These are phyloP conservation scores for Drosophila miranda DNA, from an alignment of 1,140 invertebrate genomes.

Conservation along the genomic window DNA sequence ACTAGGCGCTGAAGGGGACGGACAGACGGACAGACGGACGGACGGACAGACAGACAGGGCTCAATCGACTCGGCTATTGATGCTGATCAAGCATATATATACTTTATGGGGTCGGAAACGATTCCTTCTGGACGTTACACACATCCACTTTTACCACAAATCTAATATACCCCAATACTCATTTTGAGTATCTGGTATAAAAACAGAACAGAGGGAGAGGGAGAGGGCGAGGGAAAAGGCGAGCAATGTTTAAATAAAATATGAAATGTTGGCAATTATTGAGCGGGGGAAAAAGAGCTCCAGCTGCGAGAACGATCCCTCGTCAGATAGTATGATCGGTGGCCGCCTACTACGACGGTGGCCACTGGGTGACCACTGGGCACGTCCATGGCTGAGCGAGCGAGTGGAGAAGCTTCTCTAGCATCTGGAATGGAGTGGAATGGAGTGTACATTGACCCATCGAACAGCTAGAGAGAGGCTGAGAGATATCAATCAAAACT, in stretches of 20 bases:
- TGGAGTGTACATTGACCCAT: conserved; percentile 58
- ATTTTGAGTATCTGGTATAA: too few species aligned
- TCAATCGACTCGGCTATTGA: too few species aligned
- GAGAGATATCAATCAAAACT: conserved; percentile 72
- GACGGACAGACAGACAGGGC: too few species aligned
- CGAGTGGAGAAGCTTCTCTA: conserved; percentile 1
- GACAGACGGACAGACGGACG: too few species aligned
- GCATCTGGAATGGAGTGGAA: conserved; percentile 12
- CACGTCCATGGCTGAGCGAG: conserved; percentile 36
- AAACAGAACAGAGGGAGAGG: conserved; percentile 36
- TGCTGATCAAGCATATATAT: too few species aligned
- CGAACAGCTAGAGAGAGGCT: conserved; percentile 28
- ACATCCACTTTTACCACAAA: too few species aligned
- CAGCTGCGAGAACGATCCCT: conserved; percentile 28
- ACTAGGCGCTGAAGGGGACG: too few species aligned
- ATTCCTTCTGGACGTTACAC: too few species aligned
- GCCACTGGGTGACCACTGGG: conserved; percentile 50
- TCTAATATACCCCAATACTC: too few species aligned
- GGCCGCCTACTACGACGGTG: conserved; percentile 29
- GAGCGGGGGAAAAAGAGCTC: conserved; percentile 35
- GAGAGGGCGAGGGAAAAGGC: conserved; percentile 17
- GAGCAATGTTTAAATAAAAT: conserved; percentile 73
- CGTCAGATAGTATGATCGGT: conserved; percentile 26
- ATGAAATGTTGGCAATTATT: conserved; percentile 80
- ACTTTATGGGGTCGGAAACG: too few species aligned